Conservation (phyloP, 2,888 invertebrate species). For the Oconnorella tubifera region DNA sequence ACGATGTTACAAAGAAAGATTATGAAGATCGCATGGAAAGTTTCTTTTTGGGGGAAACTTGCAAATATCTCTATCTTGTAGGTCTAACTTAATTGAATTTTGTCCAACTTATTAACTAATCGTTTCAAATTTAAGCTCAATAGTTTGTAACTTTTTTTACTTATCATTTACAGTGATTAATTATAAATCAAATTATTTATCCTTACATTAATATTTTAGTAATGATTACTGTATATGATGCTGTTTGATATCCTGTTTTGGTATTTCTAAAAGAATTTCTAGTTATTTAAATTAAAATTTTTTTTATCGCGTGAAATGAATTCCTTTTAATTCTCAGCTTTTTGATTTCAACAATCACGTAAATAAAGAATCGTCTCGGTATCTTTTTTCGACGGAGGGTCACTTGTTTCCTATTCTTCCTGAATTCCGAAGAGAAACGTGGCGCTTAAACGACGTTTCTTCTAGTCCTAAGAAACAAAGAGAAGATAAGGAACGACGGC, state of each 20-base stretch:
- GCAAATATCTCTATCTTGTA: constrained; percentile 66
- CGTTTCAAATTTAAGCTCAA: background rate
- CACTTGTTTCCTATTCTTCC: constrained; percentile 60
- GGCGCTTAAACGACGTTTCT: background rate
- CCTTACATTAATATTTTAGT: too few species aligned
- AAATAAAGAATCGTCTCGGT: constrained; percentile 59
- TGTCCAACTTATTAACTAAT: background rate
- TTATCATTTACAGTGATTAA: background rate
- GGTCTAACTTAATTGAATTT: too few species aligned
- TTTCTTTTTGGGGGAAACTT: constrained; percentile 66
- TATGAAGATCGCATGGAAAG: constrained; percentile 67
- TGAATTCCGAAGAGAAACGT: constrained; percentile 40
- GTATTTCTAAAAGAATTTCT: too few species aligned
- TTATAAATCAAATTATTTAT: too few species aligned
- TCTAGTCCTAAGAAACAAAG: background rate
- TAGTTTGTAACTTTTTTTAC: background rate
- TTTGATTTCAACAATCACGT: constrained; percentile 65
- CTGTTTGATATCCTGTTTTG: too few species aligned
- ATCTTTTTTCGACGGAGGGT: constrained; percentile 65
- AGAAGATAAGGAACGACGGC: background rate
- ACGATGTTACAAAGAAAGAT: constrained; percentile 63
- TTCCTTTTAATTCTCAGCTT: too few species aligned
- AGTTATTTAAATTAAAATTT: too few species aligned
- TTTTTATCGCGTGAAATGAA: too few species aligned
- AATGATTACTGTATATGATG: too few species aligned